Conservation (phyloP, 2,797 vertebrate genomes). For the Amazonetta brasiliensis region DNA sequence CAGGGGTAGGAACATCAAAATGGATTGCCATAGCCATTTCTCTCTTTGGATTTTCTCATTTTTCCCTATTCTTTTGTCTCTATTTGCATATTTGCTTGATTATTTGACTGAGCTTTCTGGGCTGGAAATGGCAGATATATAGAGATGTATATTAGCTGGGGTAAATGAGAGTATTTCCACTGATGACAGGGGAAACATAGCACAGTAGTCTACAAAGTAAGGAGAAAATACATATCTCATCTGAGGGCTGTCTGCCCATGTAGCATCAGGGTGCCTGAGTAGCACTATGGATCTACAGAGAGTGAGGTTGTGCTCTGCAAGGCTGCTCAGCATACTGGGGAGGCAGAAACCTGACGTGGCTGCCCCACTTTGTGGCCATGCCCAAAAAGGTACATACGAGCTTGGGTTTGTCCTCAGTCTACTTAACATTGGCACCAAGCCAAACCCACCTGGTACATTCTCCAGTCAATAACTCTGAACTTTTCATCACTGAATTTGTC, state of each 20-base stretch:
- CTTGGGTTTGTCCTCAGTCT: not conserved
- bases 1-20: not conserved
- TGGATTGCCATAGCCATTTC: fast-evolving
- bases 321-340: not conserved
- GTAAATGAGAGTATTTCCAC: not conserved
- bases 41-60: not conserved
- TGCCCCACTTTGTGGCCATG: not conserved
- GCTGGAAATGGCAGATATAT: not conserved
- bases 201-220: not conserved
- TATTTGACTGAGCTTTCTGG: not conserved
- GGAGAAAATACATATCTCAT: not conserved
- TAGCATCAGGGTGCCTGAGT: not conserved
- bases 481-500: not conserved
- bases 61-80: not conserved
- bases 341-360: not conserved
- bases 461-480: not conserved
- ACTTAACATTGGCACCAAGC: not conserved
- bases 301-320: not conserved
- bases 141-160: not conserved
- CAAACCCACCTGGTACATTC: not conserved
- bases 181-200: not conserved
- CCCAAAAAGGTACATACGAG: not conserved
- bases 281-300: no score
- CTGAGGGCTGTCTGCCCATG: not conserved
- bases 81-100: not conserved